Percentiles rank a stretch among this genome's conserved stretches.
These are phyloP conservation scores for Neolamprologus modestus DNA, from an alignment of 2,113 vertebrate species.

Conservation along the genomic window DNA sequence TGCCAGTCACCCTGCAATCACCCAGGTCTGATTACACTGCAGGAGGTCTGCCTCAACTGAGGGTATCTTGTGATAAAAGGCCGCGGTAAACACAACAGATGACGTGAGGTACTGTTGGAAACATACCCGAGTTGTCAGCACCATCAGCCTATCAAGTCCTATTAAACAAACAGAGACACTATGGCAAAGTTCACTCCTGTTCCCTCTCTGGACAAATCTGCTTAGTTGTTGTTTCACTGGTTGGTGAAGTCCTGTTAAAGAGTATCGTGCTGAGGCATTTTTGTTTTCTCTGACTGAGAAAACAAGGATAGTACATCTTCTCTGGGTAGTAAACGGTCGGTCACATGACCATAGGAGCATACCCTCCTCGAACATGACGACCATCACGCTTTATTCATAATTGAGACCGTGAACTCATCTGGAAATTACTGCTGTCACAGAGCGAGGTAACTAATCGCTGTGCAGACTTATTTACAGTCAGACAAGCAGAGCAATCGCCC, in stretches of 20 bases:
- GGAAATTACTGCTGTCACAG: background rate
- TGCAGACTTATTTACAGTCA: background rate
- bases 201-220: background rate
- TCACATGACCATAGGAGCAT: background rate
- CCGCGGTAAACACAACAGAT: background rate
- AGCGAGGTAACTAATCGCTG: background rate
- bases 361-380: background rate
- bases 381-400: background rate
- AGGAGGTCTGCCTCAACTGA: background rate
- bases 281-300: background rate
- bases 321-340: background rate
- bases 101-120: background rate
- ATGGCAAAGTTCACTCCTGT: background rate
- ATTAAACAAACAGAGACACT: background rate
- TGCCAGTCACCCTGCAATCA: background rate
- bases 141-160: background rate
- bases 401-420: background rate
- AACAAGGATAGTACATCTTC: background rate
- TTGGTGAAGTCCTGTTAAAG: background rate
- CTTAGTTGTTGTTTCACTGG: background rate
- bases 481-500: background rate
- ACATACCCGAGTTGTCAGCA: background rate
- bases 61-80: background rate
- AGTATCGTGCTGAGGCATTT: accelerated
- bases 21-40: background rate